Conservation (phyloP, 2,113 vertebrate genomes). For the Gymnobelideus leadbeateri region DNA sequence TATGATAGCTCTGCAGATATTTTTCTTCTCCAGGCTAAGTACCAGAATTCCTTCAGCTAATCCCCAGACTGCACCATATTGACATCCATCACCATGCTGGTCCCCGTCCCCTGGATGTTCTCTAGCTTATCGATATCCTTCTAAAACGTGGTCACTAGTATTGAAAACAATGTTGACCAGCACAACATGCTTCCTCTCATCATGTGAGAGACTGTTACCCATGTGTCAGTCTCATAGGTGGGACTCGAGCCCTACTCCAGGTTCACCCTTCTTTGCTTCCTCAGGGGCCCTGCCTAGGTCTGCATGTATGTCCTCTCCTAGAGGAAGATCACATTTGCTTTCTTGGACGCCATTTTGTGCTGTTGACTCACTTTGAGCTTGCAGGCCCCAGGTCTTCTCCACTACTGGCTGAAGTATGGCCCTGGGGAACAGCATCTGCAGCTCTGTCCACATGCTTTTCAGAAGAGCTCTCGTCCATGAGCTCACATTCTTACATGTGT, state of each 20-base stretch:
- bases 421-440: background rate
- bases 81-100: background rate
- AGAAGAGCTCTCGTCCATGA: background rate
- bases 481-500: background rate
- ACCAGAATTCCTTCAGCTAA: background rate
- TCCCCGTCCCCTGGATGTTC: background rate
- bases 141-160: background rate
- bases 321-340: background rate
- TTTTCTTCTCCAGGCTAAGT: background rate
- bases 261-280: background rate
- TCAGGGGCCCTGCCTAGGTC: background rate
- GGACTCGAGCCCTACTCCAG: background rate
- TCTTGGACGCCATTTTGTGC: background rate
- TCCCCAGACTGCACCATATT: background rate
- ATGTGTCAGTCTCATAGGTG: background rate
- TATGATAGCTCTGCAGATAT: background rate
- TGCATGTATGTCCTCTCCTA: background rate
- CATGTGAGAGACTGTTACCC: background rate
- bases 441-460: background rate
- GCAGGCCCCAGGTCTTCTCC: background rate
- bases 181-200: background rate
- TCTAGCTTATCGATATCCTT: background rate
- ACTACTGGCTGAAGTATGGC: background rate
- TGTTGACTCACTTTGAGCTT: background rate
- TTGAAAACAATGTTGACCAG: background rate